Conservation (phyloP, 1,140 invertebrate species). For the Bombus sylvicola region DNA sequence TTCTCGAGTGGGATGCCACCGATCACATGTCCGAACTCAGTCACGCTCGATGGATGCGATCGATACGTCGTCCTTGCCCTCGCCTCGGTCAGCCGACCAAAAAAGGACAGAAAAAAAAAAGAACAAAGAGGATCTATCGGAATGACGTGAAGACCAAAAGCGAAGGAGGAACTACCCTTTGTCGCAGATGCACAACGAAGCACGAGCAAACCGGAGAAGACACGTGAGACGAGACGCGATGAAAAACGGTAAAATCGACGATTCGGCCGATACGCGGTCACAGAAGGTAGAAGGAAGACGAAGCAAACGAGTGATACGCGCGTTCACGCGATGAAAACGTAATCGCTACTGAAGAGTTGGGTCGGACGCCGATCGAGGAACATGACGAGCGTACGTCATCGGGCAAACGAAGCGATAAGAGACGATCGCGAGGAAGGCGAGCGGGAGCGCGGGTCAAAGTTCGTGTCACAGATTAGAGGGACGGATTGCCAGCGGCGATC, state of each 20-base stretch:
- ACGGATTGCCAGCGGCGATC: constrained; percentile 37
- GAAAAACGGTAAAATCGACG: too few species aligned
- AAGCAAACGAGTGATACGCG: background rate
- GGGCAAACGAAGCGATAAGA: constrained; percentile 14
- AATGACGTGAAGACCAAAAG: background rate
- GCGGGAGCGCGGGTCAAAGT: constrained; percentile 50
- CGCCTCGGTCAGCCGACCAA: too few species aligned
- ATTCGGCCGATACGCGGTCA: background rate
- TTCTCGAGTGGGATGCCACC: background rate
- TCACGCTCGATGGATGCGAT: background rate
- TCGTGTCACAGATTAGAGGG: constrained; percentile 47
- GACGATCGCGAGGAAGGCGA: constrained; percentile 20
- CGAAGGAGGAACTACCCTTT: too few species aligned
- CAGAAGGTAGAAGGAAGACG: background rate
- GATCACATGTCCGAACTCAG: constrained; percentile 39
- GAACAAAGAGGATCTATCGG: too few species aligned
- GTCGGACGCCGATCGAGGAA: constrained; percentile 8
- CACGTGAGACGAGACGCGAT: too few species aligned
- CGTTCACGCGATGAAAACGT: constrained; percentile 6
- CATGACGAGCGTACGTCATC: constrained; percentile 34
- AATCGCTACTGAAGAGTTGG: constrained; percentile 32
- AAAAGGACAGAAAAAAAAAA: too few species aligned
- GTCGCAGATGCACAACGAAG: too few species aligned
- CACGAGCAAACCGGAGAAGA: too few species aligned
- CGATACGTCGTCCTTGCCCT: background rate